phyloP scores from a whole-genome alignment of 2,113 vertebrate genomes.

The Megaptera novaeangliae region DNA sequence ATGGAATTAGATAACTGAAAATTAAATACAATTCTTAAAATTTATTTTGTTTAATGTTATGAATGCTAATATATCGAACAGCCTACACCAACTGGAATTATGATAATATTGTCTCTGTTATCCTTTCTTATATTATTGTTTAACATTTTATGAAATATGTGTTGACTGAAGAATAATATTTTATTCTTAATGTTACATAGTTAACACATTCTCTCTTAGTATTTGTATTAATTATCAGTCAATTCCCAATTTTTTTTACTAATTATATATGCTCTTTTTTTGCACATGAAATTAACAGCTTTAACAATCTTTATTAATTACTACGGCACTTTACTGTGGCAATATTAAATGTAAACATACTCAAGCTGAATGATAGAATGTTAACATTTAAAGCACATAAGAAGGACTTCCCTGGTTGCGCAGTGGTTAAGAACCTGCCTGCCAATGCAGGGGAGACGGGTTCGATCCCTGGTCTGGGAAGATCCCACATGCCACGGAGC shows the following conservation, averaged over 20 bases:
- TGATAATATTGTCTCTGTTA: background rate
- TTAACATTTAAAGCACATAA: background rate
- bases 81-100: background rate
- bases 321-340: background rate
- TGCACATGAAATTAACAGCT: background rate
- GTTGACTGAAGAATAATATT: background rate
- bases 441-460: too few relatives aligned
- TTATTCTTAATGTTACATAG: background rate
- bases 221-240: background rate
- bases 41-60: conserved; percentile 23
- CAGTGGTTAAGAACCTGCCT: too few relatives aligned
- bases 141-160: conserved; percentile 36
- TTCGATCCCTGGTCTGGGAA: too few relatives aligned
- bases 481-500: too few relatives aligned
- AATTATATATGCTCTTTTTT: background rate
- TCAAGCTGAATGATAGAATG: conserved; percentile 1
- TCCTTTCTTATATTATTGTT: background rate
- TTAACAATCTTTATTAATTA: conserved; percentile 11
- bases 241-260: background rate
- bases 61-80: background rate
- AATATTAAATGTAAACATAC: conserved; percentile 5
- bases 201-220: background rate
- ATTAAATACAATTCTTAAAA: conserved; percentile 28
- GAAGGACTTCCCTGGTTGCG: background rate
- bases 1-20: conserved; percentile 4